Base-by-base conservation (phyloP, 2,797 vertebrate genomes). In the Cynopterus sphinx region DNA sequence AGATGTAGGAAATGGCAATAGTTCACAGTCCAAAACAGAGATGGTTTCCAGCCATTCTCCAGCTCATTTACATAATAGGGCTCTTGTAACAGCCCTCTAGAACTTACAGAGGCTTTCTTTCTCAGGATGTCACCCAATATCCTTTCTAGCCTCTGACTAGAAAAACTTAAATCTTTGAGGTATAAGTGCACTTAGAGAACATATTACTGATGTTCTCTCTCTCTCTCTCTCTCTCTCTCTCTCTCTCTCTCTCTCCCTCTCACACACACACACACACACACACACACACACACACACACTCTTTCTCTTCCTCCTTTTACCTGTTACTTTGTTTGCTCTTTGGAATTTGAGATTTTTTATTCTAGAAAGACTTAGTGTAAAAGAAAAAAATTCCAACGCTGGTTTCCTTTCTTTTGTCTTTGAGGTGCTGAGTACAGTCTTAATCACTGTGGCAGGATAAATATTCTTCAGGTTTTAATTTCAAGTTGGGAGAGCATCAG, bases 401-500 rank as follows among this genome's bases (percentile, higher is more conserved):
- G 17, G 15, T 63, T 43, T 79, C 5, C n/a, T 26, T 46, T 36
- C 19, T 43, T 71, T 94, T 87, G 26, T 65, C 82, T 87, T 39
- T 95, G 49, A 87, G 39, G 1, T 36, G 7, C 33, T 82, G 12
- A 55, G 53, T 67, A 61, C 41, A 19, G 2, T 81, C 39, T 68
- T 59, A 49, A n/a, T 71, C 57, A 33, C 28, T 46, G 33, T 31
- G 57, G 3, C 43, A 55, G 74, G 33, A 78, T 43, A 96, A 89
- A 96, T 70, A 57, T 33, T 86, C 67, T 94, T 95, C 26, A 70
- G 33, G 61, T 87, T 83, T 92, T 85, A 71, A 61, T 90, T 74
- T 77, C 91, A 95, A 82, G 87, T 22, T 75, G 43, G 24, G 65
- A 87, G 84, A 91, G 36, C 19, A 63, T 53, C 90, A 94, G 89